Conservation (phyloP, 2,888 invertebrate species). For the Hirtodrosophila duncani region DNA sequence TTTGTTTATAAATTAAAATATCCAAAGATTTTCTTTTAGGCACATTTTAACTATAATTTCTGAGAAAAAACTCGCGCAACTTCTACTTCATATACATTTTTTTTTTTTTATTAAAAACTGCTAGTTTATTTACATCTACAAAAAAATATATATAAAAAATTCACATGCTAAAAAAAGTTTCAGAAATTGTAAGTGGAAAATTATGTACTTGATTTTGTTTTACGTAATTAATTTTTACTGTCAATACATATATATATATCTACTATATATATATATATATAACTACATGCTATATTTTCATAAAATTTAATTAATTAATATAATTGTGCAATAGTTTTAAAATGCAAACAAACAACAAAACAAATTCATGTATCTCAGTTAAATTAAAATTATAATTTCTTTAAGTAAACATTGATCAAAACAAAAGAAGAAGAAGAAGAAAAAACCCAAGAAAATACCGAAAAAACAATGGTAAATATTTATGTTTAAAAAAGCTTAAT, state of each 20-base stretch:
- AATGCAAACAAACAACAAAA: constrained; percentile 45
- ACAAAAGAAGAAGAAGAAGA: neutral
- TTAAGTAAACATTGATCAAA: constrained; percentile 32
- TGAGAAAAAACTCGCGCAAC: constrained; percentile 6
- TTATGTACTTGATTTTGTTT: constrained; percentile 64
- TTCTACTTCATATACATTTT: neutral
- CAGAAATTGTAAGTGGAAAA: constrained; percentile 45
- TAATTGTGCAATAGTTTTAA: constrained; percentile 68
- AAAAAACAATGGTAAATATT: constrained; percentile 3
- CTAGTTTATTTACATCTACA: constrained; percentile 38
- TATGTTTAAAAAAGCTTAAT: constrained; percentile 6
- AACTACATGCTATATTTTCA: too few species aligned
- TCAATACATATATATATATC: constrained; percentile 8
- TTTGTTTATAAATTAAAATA: constrained; percentile 18
- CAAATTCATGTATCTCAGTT: constrained; percentile 54
- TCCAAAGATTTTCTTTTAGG: constrained; percentile 57
- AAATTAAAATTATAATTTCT: constrained; percentile 58
- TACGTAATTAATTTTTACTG: constrained; percentile 16
- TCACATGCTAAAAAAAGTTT: constrained; percentile 1
- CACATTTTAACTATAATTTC: constrained; percentile 21
- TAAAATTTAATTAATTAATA: constrained; percentile 51
- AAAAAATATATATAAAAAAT: constrained; percentile 5
- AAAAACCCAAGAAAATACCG: constrained; percentile 7
- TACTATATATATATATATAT: too few species aligned
- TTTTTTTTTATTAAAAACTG: constrained; percentile 18